Conservation (phyloP, 1,140 invertebrate genomes). For the Portunus trituberculatus region DNA sequence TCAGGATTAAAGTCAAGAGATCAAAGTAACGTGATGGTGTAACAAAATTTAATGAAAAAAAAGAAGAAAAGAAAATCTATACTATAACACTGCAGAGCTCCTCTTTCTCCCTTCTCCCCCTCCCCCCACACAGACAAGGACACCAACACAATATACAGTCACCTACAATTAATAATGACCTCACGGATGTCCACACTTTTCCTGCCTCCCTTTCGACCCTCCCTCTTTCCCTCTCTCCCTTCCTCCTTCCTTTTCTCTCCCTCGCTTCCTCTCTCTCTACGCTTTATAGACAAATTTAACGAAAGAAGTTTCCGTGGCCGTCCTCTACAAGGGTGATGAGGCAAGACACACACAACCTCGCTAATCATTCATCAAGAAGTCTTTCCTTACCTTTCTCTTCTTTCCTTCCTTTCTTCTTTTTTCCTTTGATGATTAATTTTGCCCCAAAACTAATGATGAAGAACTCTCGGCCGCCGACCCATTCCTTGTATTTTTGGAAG, state of each 20-base stretch:
- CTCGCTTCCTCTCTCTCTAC: not conserved
- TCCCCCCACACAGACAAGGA: too few species aligned
- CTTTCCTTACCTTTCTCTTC: not conserved
- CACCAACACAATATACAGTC: too few species aligned
- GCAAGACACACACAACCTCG: not conserved
- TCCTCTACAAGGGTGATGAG: not conserved
- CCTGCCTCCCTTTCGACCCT: too few species aligned
- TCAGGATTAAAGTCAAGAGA: too few species aligned
- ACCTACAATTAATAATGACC: too few species aligned
- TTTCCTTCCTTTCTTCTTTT: not conserved
- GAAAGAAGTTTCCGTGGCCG: not conserved
- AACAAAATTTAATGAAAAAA: too few species aligned
- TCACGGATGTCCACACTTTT: not conserved
- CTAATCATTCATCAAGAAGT: constrained; percentile 8
- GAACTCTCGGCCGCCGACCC: not conserved
- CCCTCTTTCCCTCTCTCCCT: not conserved
- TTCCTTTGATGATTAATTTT: constrained; percentile 11
- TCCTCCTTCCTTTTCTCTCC: not conserved
- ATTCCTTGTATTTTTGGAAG: not conserved
- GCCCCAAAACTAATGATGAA: not conserved
- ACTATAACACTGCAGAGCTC: too few species aligned
- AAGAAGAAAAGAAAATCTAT: too few species aligned
- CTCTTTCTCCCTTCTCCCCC: too few species aligned
- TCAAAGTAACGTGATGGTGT: too few species aligned
- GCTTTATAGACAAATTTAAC: not conserved